A percentile compares a stretch with the other conserved stretches of the same genome.
Conservation (phyloP, 2,113 vertebrate species). For the Campylorhamphus procurvoides region DNA sequence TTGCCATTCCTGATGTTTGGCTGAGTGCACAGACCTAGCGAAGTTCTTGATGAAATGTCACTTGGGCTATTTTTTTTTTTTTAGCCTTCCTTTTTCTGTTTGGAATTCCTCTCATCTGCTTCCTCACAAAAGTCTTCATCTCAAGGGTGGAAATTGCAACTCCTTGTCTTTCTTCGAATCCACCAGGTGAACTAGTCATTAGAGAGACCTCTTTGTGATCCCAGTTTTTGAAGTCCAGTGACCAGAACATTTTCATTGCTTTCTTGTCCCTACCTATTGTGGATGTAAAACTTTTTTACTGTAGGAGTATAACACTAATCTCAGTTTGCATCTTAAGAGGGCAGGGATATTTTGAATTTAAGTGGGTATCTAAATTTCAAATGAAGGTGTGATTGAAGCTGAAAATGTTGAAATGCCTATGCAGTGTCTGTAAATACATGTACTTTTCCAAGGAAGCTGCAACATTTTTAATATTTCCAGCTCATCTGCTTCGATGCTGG, state of each 20-base stretch:
- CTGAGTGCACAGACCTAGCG: neutral
- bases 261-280: neutral
- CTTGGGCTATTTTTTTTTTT: neutral
- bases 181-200: neutral
- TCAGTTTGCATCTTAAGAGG: neutral
- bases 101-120: neutral
- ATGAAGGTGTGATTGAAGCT: neutral
- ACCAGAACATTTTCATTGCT: neutral
- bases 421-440: neutral
- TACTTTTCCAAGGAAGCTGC: neutral
- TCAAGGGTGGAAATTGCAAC: neutral
- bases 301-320: neutral
- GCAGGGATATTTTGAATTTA: neutral
- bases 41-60: neutral
- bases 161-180: neutral
- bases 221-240: neutral
- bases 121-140: neutral
- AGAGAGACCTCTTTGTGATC: neutral
- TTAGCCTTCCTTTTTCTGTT: neutral
- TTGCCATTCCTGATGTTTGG: neutral
- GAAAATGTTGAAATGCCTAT: neutral
- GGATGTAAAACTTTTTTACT: neutral
- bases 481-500: neutral
- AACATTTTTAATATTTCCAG: neutral
- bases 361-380: neutral